Evolutionary conservation across 1,140 invertebrate genomes (phyloP), one percentile per base, ranked within the genome.

Genomic region (Scylla paramamosain): DNA sequence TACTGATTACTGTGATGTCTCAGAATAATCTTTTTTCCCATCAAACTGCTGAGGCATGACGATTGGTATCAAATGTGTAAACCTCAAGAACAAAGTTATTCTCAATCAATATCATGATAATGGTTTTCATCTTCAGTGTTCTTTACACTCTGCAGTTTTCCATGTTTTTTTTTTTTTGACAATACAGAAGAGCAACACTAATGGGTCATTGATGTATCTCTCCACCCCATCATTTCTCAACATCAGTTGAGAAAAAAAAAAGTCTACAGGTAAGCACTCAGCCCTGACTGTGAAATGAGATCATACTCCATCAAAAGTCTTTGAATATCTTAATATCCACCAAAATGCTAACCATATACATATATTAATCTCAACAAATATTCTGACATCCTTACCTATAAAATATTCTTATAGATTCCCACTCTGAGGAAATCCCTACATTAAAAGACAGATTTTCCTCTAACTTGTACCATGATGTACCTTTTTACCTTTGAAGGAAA

Each of bases 331-430:
- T 7, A 12, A 77, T n/a, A n/a, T 77, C 67, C 67, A 77, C n/a
- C 67, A 77, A 77, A 77, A 77, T n/a, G 16, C 67, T 77, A 77
- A 12, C 20, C 67, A n/a, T 77, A 77, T n/a, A n/a, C 67, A n/a
- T 77, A 77, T 77, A n/a, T 77, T 77, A 77, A 77, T 77, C 67
- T 77, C 67, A 25, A 77, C 20, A 77, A 77, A 77, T 59, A 59
- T 7, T 77, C n/a, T 77, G 12, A n/a, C 20, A n/a, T 7, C 67
- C 67, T n/a, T 77, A 77, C 1, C 20, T 77, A 77, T n/a, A 25
- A 7, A n/a, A 77, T 77, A n/a, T 7, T 77, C n/a, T n/a, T 20
- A n/a, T n/a, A n/a, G 67, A n/a, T 77, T 77, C n/a, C 16, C 67
- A 14, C 16, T 59, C 12, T 4, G 16, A 59, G 52, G 16, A 20